Percentiles rank a stretch among this genome's conserved stretches.
Evolutionary conservation across 1,140 invertebrate species (phyloP).

Genomic region (Trinorchestia longiramus): DNA sequence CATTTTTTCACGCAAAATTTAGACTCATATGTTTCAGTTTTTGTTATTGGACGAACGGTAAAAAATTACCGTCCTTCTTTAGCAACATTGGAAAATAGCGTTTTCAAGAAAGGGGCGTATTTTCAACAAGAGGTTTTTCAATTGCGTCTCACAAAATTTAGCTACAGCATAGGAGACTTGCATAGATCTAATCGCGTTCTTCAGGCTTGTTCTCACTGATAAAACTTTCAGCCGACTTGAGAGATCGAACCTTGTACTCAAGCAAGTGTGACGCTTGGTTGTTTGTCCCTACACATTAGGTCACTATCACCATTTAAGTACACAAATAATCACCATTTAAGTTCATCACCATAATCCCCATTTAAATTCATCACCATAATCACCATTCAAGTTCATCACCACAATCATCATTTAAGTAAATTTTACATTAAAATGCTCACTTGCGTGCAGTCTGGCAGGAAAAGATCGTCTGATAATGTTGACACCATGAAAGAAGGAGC

Average conservation of each 20-base stretch:
- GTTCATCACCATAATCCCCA: too few relatives aligned
- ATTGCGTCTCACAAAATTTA: not conserved
- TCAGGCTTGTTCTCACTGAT: not conserved
- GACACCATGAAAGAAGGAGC: too few relatives aligned
- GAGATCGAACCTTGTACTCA: not conserved
- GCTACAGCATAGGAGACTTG: not conserved
- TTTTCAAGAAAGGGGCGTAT: not conserved
- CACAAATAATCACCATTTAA: not conserved
- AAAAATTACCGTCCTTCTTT: not conserved
- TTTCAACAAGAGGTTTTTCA: not conserved
- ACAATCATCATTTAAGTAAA: not conserved
- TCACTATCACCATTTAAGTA: not conserved
- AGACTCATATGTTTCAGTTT: not conserved
- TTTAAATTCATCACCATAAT: not conserved
- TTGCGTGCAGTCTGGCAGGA: too few relatives aligned
- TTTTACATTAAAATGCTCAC: not conserved
- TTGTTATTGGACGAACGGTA: not conserved
- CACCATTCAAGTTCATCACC: not conserved
- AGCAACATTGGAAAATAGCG: not conserved
- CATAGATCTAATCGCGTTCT: not conserved
- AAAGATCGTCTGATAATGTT: too few relatives aligned
- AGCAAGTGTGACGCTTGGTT: not conserved
- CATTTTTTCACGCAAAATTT: not conserved
- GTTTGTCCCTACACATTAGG: not conserved
- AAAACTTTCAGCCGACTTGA: not conserved